Conservation (phyloP, 2,888 invertebrate species). For the Tortricodes alternella region DNA sequence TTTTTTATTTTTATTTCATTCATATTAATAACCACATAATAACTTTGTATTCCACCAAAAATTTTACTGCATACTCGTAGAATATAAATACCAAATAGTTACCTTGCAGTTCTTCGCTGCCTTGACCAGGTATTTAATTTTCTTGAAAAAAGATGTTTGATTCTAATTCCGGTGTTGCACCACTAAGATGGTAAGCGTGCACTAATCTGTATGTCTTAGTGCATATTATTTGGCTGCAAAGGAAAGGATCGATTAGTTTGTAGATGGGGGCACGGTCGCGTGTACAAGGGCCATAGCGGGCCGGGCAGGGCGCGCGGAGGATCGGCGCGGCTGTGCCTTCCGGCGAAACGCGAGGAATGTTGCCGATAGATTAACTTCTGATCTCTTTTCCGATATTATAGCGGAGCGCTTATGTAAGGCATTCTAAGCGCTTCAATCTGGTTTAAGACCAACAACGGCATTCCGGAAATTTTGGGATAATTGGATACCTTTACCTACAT, state of each 20-base stretch:
- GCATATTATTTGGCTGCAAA: slow-evolving; percentile 62
- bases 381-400: slow-evolving; percentile 82
- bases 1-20: too few species aligned
- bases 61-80: too few species aligned
- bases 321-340: slow-evolving; percentile 67
- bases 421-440: slow-evolving; percentile 78
- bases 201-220: slow-evolving; percentile 39
- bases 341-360: slow-evolving; percentile 81
- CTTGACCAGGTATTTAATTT: too few species aligned
- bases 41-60: too few species aligned
- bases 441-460: slow-evolving; percentile 70
- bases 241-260: slow-evolving; percentile 69
- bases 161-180: neutral
- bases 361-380: slow-evolving; percentile 83
- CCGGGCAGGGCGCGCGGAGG: slow-evolving; percentile 48
- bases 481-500: slow-evolving; percentile 10
- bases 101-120: neutral
- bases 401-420: slow-evolving; percentile 77
- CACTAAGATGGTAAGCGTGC: slow-evolving; percentile 9
- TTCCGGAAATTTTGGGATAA: slow-evolving; percentile 51
- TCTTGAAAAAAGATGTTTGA: neutral
- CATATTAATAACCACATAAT: too few species aligned
- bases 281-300: slow-evolving; percentile 66
- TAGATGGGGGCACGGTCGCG: slow-evolving; percentile 48
- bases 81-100: too few species aligned